Base-by-base conservation (phyloP, 2,888 invertebrate genomes). In the Zelleria hepariella region DNA sequence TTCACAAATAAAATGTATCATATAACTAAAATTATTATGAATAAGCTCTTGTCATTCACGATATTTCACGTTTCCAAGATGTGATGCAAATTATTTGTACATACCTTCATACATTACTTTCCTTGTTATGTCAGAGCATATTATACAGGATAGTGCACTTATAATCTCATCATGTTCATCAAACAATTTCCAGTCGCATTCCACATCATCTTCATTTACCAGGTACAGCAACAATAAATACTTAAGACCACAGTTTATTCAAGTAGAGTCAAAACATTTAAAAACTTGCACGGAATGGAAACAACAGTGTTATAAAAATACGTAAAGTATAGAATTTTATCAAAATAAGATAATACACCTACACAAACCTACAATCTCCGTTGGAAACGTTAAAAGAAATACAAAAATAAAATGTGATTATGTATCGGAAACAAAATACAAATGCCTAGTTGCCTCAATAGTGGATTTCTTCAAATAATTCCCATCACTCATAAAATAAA, bases 251-350 rank as follows among this genome's bases (percentile, higher is more conserved):
- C 56, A 59, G 52, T 62, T 59, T 59, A 55, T 60, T 57, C 57
- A 57, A 55, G 60, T 61, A 60, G 23, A 54, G 59, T 64, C 61
- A 59, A 60, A 69, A 71, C 65, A 74, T 71, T 70, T 27, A 75
- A 79, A 77, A 81, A 79, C 78, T 79, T 78, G 73, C 80, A 83
- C 86, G 87, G 87, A 88, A 87, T 87, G 87, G 83, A 86, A 82
- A 76, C 77, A 73, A 58, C n/a, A n/a, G n/a, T n/a, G n/a, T n/a
- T n/a, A n/a, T 78, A 82, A 78, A 80, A 78, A 86, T 86, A 87
- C 84, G 72, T 82, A 81, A 83, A 82, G 85, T 86, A 87, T 73
- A 59, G 76, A 75, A 25, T 73, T 72, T 42, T 75, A 77, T 72
- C 77, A 82, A 85, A 82, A 85, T 83, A 80, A 74, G 10, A 57